Conservation (phyloP, 2,113 vertebrate genomes). For the Carlito syrichta region DNA sequence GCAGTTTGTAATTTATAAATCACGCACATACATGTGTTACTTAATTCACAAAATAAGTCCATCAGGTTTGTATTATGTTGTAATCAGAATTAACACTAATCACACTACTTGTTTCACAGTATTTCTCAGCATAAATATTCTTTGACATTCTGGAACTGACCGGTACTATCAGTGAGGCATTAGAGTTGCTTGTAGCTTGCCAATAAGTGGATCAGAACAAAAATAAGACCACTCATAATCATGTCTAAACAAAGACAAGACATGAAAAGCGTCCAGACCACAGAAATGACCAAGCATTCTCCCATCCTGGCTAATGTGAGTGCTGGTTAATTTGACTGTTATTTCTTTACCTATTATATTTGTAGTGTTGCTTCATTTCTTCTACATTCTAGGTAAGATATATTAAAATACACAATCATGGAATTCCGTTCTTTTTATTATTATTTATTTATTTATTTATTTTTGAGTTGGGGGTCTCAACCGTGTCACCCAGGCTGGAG, state of each 20-base stretch:
- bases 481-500: too few relatives aligned
- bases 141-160: background rate
- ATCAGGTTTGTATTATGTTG: background rate
- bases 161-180: background rate
- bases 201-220: background rate
- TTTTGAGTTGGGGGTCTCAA: too few relatives aligned
- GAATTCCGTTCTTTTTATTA: too few relatives aligned
- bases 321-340: too few relatives aligned
- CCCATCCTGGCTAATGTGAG: background rate
- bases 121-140: background rate
- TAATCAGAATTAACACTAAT: background rate
- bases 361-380: background rate
- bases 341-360: background rate
- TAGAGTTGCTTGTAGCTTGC: background rate
- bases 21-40: background rate
- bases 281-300: background rate
- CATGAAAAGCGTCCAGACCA: background rate
- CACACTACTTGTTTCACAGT: background rate
- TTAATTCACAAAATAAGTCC: background rate
- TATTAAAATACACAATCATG: background rate
- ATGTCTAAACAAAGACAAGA: background rate
- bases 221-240: background rate
- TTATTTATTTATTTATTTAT: too few relatives aligned
- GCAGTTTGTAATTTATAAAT: background rate
- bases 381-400: background rate